Conservation (phyloP, 2,888 invertebrate species). For the Nebria salina region DNA sequence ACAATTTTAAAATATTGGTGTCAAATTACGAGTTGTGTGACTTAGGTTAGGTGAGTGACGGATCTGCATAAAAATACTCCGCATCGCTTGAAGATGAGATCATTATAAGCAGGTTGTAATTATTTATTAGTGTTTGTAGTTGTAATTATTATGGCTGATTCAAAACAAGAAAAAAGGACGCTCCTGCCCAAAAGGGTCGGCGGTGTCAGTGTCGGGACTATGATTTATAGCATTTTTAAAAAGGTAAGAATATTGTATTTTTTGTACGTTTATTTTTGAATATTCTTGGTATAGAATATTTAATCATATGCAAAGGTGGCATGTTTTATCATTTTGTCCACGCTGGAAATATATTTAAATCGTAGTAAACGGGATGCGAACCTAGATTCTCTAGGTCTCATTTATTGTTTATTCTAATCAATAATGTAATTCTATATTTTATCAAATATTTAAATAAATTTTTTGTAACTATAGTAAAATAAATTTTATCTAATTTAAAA, state of each 20-base stretch:
- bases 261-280: not conserved
- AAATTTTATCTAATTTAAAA: too few species aligned
- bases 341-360: not conserved
- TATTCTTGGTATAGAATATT: not conserved
- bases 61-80: not conserved
- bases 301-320: not conserved
- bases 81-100: not conserved
- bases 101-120: not conserved
- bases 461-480: too few species aligned
- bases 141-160: constrained; percentile 32
- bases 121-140: constrained; percentile 6
- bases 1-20: not conserved
- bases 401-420: too few species aligned
- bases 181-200: constrained; percentile 44
- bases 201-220: constrained; percentile 47
- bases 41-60: constrained; percentile 39
- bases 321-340: not conserved
- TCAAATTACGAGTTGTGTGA: not conserved
- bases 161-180: constrained; percentile 28
- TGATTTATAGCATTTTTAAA: constrained; percentile 48
- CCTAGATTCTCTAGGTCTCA: too few species aligned
- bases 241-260: constrained; percentile 42
- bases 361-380: not conserved
- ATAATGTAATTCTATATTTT: too few species aligned
- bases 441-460: too few species aligned